Evolutionary conservation across 2,113 vertebrate genomes (phyloP), one percentile per base, ranked within the genome.

Genomic region (Epinephelus cyanopodus): DNA sequence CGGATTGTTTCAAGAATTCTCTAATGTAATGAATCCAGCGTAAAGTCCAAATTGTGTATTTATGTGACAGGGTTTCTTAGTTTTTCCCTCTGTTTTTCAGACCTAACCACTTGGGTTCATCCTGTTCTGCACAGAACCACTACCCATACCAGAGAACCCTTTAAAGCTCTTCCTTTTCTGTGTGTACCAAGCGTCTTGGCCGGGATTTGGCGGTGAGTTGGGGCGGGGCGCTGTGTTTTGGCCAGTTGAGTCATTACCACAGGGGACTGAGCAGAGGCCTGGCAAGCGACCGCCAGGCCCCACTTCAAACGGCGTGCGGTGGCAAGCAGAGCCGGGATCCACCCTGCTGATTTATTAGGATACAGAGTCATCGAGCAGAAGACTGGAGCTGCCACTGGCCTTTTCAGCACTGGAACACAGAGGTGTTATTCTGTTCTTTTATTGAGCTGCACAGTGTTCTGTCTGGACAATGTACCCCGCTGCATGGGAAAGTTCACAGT

Each of bases 291-390:
- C 0, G 37, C 63, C 65, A 54, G 88, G 72, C 83, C 48, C 82
- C 74, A 87, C 93, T 92, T 91, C 92, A 93, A 89, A 91, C 54
- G 62, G 64, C 7, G 39, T 87, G 81, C 0, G 72, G 87, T 89
- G 84, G 75, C 77, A 42, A 79, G 78, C 88, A 37, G 79, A 77
- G 79, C 70, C 13, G 60, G 89, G 92, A 88, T 89, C 90, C 92
- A 91, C 93, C 92, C 93, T 89, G 87, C 86, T 90, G 87, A 91
- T 90, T 92, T 91, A 92, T 88, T 82, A 73, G 82, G 74, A 83
- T 63, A 57, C 80, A 57, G 68, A 88, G 83, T 82, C 88, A 81
- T 79, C 56, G 3, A 79, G 81, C 84, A 75, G 80, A 72, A 52
- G 84, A 76, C 77, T 64, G 23, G 33, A 58, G 63, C 86, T 72